Base-by-base conservation (phyloP, 1,140 invertebrate genomes). In the Pseudobourletiella spinata region DNA sequence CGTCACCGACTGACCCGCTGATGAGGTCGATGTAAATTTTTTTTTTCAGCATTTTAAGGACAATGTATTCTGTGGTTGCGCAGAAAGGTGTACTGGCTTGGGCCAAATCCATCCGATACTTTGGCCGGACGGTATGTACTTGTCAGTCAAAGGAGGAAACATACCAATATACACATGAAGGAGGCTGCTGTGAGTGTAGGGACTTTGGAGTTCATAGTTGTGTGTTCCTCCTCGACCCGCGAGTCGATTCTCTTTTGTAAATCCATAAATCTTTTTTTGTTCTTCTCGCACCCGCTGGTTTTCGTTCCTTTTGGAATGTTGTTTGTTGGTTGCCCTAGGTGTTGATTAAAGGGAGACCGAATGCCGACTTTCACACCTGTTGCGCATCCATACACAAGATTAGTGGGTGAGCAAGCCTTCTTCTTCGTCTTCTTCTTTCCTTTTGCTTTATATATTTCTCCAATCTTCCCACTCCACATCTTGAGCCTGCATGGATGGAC, bases 201-300 rank as follows among this genome's bases (percentile, higher is more conserved):
- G n/a, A n/a, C n/a, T n/a, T 15, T 26, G 24, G 57, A 44, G 30
- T 44, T 32, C 30, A 25, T n/a, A 26, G 57, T 57, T 57, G 30
- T 44, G 39, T 63, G 46, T 54, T 63, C 39, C 52, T 35, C 48
- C 55, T 35, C 48, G 32, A 32, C 20, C 24, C 48, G 55, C 50
- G 29, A 58, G 60, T 66, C 60, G 61, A 59, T 63, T 66, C 64
- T 65, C 58, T 65, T 64, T 66, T 63, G 65, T 66, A 63, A 66
- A 66, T 66, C 65, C 65, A 66, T 66, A 66, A 66, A 66, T 66
- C 65, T 66, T 66, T 66, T 66, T 66, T 66, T 66, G 35, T 55
- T 57, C 54, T 55, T 55, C 42, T 63, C 58, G 66, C 66, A 58
- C 62, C 62, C 62, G 62, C 66, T 67, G 66, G 54, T 64, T 64